Evolutionary conservation across 2,888 invertebrate genomes (phyloP).

Genomic region (Papilio gigon): DNA sequence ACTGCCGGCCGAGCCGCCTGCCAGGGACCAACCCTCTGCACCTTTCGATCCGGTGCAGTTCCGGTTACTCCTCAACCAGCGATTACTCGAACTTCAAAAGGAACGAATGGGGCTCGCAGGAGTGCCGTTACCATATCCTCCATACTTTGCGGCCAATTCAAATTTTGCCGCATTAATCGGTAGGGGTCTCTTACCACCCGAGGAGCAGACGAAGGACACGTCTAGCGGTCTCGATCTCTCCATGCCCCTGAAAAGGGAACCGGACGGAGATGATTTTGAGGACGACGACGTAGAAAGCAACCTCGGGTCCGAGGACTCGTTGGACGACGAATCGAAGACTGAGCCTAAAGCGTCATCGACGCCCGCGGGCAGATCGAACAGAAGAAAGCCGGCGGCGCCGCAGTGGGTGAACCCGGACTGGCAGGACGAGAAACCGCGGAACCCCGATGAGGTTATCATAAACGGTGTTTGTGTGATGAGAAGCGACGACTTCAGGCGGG

Average conservation of each 20-base stretch:
- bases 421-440: constrained; percentile 86
- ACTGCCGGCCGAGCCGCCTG: constrained; percentile 87
- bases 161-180: constrained; percentile 90
- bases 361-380: constrained; percentile 79
- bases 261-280: constrained; percentile 89
- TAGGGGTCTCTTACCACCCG: constrained; percentile 84
- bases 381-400: constrained; percentile 97
- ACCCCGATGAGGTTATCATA: constrained; percentile 91
- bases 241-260: constrained; percentile 91
- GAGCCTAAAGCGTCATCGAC: constrained; percentile 82
- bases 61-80: constrained; percentile 92
- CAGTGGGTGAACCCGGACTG: constrained; percentile 99
- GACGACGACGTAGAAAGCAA: constrained; percentile 91
- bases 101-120: constrained; percentile 90
- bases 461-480: constrained; percentile 97
- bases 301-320: constrained; percentile 86
- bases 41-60: constrained; percentile 97
- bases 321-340: constrained; percentile 83
- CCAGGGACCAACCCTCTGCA: constrained; percentile 87
- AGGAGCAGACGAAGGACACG: constrained; percentile 86
- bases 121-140: constrained; percentile 89
- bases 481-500: constrained; percentile 87
- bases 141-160: constrained; percentile 89
- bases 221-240: constrained; percentile 94
- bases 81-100: constrained; percentile 93